A percentile compares a stretch with the other conserved stretches of the same genome.
Conservation (phyloP, 92 coral and sea anemone genomes). For the Parazoanthus swiftii region DNA sequence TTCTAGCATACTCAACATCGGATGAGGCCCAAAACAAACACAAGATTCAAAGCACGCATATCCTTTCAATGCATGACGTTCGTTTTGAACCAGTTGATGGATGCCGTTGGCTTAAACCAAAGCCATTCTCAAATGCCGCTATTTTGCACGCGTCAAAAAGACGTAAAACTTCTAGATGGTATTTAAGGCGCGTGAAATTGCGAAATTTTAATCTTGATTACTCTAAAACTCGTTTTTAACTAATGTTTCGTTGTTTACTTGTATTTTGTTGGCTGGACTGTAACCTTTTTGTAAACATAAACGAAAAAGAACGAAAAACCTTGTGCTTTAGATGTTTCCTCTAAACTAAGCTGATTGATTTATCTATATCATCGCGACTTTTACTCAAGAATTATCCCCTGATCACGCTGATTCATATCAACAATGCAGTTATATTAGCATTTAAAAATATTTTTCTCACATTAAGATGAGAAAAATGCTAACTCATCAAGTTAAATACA, state of each 20-base stretch:
- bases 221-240: not conserved
- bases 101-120: conserved; percentile 29
- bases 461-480: not conserved
- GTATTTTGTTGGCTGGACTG: conserved; percentile 12
- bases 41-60: conserved; percentile 37
- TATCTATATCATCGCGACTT: not conserved
- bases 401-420: no score
- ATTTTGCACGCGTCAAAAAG: conserved; percentile 22
- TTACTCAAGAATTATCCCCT: not conserved
- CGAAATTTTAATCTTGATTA: conserved; percentile 11
- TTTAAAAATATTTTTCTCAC: not conserved
- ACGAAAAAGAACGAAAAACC: not conserved
- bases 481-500: not conserved
- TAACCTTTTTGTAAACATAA: not conserved
- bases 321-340: not conserved
- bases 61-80: conserved; percentile 54
- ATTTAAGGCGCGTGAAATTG: conserved; percentile 13
- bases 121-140: conserved; percentile 24
- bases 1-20: conserved; percentile 63
- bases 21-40: conserved; percentile 64
- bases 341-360: not conserved
- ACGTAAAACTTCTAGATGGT: not conserved
- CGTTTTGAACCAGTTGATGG: conserved; percentile 28
- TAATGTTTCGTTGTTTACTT: conserved; percentile 4
- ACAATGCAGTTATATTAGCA: not conserved